These are phyloP conservation scores for Chondrosia reniformis DNA, from an alignment of 37 sponge, comb jelly and placozoan species.

Conservation along the genomic window DNA sequence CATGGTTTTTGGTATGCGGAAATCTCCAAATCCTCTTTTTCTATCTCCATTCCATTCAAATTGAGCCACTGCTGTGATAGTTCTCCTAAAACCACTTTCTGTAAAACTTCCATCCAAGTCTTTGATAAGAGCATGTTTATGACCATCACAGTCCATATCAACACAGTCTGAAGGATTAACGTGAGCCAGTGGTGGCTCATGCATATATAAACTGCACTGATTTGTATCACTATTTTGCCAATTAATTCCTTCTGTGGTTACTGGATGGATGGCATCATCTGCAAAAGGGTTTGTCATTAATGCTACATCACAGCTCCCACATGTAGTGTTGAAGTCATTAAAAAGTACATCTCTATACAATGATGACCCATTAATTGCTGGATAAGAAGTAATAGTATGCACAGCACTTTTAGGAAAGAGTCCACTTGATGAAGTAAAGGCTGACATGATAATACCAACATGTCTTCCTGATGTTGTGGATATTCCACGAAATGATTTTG, in stretches of 20 bases:
- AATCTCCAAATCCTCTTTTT: slow-evolving; percentile 83
- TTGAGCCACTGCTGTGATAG: slow-evolving; percentile 68
- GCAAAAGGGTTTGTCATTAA: slow-evolving; percentile 56
- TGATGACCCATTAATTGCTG: slow-evolving; percentile 83
- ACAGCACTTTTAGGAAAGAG: slow-evolving; percentile 49
- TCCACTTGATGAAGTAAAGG: slow-evolving; percentile 57
- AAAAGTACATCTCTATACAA: slow-evolving; percentile 34
- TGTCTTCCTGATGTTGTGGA: slow-evolving; percentile 31
- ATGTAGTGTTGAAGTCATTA: slow-evolving; percentile 23
- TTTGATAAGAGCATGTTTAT: slow-evolving; percentile 71
- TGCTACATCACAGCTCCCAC: slow-evolving; percentile 46
- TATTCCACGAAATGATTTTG: slow-evolving; percentile 27
- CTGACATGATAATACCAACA: slow-evolving; percentile 61
- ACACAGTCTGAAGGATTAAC: slow-evolving; percentile 97
- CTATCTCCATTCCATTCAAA: slow-evolving; percentile 87
- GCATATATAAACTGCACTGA: slow-evolving; percentile 33
- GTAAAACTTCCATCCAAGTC: slow-evolving; percentile 75
- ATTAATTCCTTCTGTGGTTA: slow-evolving; percentile 16
- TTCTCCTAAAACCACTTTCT: slow-evolving; percentile 16
- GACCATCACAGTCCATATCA: slow-evolving; percentile 96
- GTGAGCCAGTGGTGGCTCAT: slow-evolving; percentile 41
- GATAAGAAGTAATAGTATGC: slow-evolving; percentile 42
- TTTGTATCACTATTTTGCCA: background rate
- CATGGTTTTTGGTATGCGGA: slow-evolving; percentile 82
- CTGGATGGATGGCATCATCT: slow-evolving; percentile 77